Evolutionary conservation across 2,888 invertebrate genomes (phyloP).

Genomic region (Drosophila gaucha): DNA sequence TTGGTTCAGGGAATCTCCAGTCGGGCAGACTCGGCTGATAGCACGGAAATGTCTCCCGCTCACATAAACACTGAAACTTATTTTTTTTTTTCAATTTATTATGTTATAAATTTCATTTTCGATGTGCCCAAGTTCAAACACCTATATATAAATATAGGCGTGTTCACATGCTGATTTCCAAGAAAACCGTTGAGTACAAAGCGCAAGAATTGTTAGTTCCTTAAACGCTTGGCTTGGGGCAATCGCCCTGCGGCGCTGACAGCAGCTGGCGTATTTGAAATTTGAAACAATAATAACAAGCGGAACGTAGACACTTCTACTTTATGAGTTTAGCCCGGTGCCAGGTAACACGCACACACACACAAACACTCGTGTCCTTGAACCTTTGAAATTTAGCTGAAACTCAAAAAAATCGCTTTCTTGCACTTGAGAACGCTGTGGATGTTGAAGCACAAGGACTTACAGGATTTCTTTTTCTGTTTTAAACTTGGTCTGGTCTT

Average conservation of each 20-base stretch:
- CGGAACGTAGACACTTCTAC: slow-evolving; percentile 4
- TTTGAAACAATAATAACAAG: slow-evolving; percentile 38
- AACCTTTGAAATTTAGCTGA: slow-evolving; percentile 50
- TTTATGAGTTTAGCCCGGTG: slow-evolving; percentile 4
- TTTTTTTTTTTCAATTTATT: slow-evolving; percentile 20
- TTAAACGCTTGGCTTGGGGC: slow-evolving; percentile 1
- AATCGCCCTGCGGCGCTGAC: slow-evolving; percentile 22
- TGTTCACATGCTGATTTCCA: slow-evolving; percentile 21
- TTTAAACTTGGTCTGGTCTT: background rate
- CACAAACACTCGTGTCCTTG: slow-evolving; percentile 37
- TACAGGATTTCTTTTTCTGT: background rate
- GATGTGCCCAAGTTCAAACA: background rate
- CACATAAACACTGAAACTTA: slow-evolving; percentile 2
- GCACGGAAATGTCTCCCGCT: background rate
- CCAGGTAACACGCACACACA: slow-evolving; percentile 23
- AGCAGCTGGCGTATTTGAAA: slow-evolving; percentile 30
- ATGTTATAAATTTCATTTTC: slow-evolving; percentile 18
- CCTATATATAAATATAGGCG: background rate
- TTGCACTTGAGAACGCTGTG: slow-evolving; percentile 10
- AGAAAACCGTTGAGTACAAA: slow-evolving; percentile 26
- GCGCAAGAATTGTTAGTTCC: slow-evolving; percentile 33
- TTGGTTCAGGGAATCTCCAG: background rate
- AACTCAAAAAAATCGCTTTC: slow-evolving; percentile 23
- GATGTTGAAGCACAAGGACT: slow-evolving; percentile 1
- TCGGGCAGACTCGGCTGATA: too few species aligned